These are phyloP conservation scores for Hycleus phaleratus DNA, from an alignment of 1,140 invertebrate genomes.

Conservation along the genomic window DNA sequence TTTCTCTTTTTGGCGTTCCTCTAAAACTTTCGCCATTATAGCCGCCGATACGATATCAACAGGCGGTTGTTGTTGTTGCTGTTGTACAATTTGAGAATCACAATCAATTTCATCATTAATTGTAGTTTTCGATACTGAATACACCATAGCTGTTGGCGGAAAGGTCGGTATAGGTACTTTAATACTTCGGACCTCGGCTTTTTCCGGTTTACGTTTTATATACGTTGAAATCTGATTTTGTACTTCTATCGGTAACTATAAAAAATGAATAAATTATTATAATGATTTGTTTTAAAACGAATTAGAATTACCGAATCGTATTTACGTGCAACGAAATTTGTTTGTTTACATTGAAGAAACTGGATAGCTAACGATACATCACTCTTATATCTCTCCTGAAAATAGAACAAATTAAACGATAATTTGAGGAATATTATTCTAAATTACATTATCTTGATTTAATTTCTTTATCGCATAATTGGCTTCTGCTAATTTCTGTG, in stretches of 20 bases:
- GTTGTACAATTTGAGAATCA: constrained; percentile 6
- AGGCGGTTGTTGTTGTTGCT: constrained; percentile 29
- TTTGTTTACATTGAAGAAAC: constrained; percentile 89
- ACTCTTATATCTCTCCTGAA: constrained; percentile 86
- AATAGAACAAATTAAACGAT: constrained; percentile 32
- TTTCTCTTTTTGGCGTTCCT: constrained; percentile 69
- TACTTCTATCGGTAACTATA: constrained; percentile 80
- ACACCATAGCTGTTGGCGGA: constrained; percentile 83
- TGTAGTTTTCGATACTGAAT: constrained; percentile 54
- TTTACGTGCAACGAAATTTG: constrained; percentile 89
- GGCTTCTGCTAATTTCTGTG: constrained; percentile 79
- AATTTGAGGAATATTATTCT: neutral
- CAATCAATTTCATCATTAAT: constrained; percentile 39
- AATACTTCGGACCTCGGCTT: constrained; percentile 58
- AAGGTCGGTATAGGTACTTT: constrained; percentile 78
- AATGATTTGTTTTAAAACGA: neutral
- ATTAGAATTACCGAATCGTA: constrained; percentile 73
- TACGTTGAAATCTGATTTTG: constrained; percentile 81
- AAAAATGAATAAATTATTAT: neutral
- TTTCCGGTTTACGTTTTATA: constrained; percentile 58
- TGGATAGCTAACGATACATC: constrained; percentile 93
- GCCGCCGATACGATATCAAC: constrained; percentile 82
- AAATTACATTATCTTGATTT: constrained; percentile 82
- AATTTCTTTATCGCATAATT: constrained; percentile 78
- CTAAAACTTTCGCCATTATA: constrained; percentile 87